Evolutionary conservation across 2,113 vertebrate genomes (phyloP), one percentile per base, ranked within the genome.

Genomic region (Charadrius vociferus): DNA sequence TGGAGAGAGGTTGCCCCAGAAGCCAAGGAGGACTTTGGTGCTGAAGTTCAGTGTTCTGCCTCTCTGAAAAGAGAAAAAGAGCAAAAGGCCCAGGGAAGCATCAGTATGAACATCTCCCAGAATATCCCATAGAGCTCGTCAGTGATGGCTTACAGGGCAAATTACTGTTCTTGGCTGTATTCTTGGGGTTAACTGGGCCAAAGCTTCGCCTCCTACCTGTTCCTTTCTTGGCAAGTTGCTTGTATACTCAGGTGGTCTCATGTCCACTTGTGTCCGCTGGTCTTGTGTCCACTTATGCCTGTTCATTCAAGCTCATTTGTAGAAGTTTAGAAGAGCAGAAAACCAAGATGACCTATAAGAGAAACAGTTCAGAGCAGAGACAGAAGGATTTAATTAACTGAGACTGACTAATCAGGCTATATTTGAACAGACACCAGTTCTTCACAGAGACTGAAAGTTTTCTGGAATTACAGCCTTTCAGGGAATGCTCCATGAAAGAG

Each of bases 211-310:
- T 55, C 14, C 29, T 58, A 16, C 17, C 20, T 47, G 7, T 55
- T 72, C 26, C 6, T 77, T 73, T 70, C 58, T 58, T 75, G 29
- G 5, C 5, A 27, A 45, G 21, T 58, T 71, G 7, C 5, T 86
- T 2, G 0, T 45, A 22, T 20, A 18, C 21, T 82, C 14, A 26
- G 3, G 16, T 39, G 9, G 50, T 74, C 14, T 90, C 21, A 12
- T 3, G 4, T 24, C 10, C 14, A 4, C 8, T 56, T 6, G 2
- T 77, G 15, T 39, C 15, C 17, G 7, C 11, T 14, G 6, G 3
- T 45, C 19, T 61, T 1, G 0, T 43, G 12, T 68, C 36, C 22
- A 26, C 30, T 66, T 8, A 1, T 58, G 22, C 3, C 3, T 45
- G 7, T 30, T 90, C n/a, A n/a, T n/a, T n/a, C 22, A 61, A 39